Base-by-base conservation (phyloP, 2,888 invertebrate species). In the Campoplex capitator region DNA sequence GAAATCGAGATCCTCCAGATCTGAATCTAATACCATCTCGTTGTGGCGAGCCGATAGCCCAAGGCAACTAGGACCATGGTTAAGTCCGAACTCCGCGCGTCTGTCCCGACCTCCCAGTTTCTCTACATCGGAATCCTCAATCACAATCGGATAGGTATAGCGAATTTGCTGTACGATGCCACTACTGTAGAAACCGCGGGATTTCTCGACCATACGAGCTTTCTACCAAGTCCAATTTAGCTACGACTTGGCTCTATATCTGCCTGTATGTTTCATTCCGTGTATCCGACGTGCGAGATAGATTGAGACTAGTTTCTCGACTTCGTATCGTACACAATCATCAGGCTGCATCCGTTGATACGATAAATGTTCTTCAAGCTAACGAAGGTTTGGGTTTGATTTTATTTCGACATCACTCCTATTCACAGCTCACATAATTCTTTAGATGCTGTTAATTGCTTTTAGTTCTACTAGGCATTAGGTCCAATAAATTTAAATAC, bases 1-100 rank as follows among this genome's bases (percentile, higher is more conserved):
- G 32, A 71, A 48, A 77, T 80, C 80, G 56, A 54, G 67, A 74
- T 74, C 77, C 76, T 77, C 35, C 51, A 80, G 80, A 83, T 80
- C 86, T 86, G 51, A 83, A 83, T 83, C 86, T 77, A 83, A 80
- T 83, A 83, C 67, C 67, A 58, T 68, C 56, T 73, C 65, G 73
- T 77, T 70, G 67, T 67, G 51, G 80, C 54, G 70, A 58, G 45
- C 67, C 73, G 45, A 76, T 68, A 68, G 51, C 83, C 76, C 9
- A 45, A 68, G 74, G 65, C 83, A 83, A 73, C 58, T 67, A 45
- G 67, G 77, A 62, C 13, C 70, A 58, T 16, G 70, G 48, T 77
- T 67, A 35, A 18, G 28, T 35, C 62, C 51, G 56, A 38, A 70
- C 81, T 77, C 42, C 65, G 58, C 71, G 56, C 48, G 73, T 73